Conservation (phyloP, 2,888 invertebrate species). For the Fragum whitleyi region DNA sequence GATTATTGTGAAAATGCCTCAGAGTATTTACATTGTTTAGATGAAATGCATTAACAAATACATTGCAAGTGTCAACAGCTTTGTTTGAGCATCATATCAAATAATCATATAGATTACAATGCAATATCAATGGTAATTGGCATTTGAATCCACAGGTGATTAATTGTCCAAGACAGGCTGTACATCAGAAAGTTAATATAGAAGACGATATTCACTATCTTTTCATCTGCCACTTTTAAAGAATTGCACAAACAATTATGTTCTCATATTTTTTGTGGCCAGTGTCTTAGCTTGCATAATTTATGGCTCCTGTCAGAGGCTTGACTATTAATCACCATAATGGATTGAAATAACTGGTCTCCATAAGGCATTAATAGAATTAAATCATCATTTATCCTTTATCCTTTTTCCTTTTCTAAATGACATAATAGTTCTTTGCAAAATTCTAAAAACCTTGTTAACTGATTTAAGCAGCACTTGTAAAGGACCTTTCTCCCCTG, state of each 20-base stretch:
- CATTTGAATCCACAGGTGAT: not conserved
- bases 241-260: constrained; percentile 16
- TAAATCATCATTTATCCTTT: constrained; percentile 5
- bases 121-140: no score
- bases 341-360: constrained; percentile 10
- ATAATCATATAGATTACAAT: no score
- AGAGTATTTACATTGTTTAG: no score
- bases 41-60: no score
- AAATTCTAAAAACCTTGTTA: no score
- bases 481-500: no score
- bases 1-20: no score
- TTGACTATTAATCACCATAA: constrained; percentile 18
- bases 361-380: constrained; percentile 8
- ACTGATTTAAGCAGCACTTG: no score
- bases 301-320: constrained; percentile 15
- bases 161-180: not conserved
- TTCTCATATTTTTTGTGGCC: constrained; percentile 29
- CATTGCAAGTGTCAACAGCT: no score
- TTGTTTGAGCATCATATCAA: no score
- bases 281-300: constrained; percentile 22
- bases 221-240: constrained; percentile 10
- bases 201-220: constrained; percentile 3
- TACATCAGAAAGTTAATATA: constrained; percentile 16
- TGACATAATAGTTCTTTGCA: no score
- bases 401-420: not conserved